A percentile compares a stretch with the other conserved stretches of the same genome.
Evolutionary conservation across 2,113 vertebrate genomes (phyloP).

Genomic region (Hystrix cristata): DNA sequence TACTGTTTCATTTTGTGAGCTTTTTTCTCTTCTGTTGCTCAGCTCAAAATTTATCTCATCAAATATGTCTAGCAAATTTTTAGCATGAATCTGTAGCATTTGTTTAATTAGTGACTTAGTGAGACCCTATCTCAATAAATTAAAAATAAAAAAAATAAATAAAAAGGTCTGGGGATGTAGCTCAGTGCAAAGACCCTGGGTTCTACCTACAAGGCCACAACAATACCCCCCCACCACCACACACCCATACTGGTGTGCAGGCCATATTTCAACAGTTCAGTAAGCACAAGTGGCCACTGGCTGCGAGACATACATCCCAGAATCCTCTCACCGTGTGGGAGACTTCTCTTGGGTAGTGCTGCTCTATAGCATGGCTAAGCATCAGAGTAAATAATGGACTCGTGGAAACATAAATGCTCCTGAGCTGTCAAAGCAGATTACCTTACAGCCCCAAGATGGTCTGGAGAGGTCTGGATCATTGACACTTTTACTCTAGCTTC

Average conservation of each 20-base stretch:
- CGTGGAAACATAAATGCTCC: rapidly evolving
- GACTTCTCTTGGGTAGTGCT: neutral
- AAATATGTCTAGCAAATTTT: neutral
- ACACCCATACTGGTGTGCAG: no score
- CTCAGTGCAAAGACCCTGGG: neutral
- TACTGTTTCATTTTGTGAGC: neutral
- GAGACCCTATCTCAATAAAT: neutral
- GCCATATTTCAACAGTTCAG: neutral
- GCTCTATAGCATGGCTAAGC: neutral
- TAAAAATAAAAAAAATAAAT: neutral
- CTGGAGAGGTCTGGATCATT: neutral
- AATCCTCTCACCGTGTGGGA: neutral
- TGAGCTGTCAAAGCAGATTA: neutral
- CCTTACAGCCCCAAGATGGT: neutral
- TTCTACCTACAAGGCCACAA: neutral
- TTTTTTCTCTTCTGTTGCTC: neutral
- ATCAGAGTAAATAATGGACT: neutral
- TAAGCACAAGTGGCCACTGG: neutral
- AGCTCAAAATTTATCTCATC: neutral
- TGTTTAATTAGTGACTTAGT: neutral
- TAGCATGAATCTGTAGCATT: neutral
- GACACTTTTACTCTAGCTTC: neutral
- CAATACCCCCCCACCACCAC: no score
- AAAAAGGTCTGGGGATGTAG: neutral
- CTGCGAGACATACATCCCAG: neutral